Evolutionary conservation across 2,888 invertebrate genomes (phyloP).

Genomic region (Cosmopolites sordidus): DNA sequence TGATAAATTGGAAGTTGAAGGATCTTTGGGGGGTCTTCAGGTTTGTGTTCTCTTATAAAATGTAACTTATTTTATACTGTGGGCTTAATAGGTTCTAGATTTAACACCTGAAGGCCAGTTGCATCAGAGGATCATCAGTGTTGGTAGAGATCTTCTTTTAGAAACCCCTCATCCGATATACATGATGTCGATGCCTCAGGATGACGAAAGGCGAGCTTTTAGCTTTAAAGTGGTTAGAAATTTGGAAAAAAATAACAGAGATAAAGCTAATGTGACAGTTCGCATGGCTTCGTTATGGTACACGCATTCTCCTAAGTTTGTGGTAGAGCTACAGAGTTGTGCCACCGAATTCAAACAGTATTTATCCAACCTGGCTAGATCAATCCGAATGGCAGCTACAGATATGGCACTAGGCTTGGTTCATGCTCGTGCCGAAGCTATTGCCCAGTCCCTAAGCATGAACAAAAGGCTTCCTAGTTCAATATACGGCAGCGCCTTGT

Average conservation of each 20-base stretch:
- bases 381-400: constrained; percentile 85
- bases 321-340: constrained; percentile 82
- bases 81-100: constrained; percentile 74
- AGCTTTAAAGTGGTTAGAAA: constrained; percentile 52
- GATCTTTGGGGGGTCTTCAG: constrained; percentile 89
- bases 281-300: constrained; percentile 90
- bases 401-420: constrained; percentile 91
- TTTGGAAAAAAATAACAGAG: constrained; percentile 31
- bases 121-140: constrained; percentile 81
- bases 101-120: constrained; percentile 78
- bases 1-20: constrained; percentile 62
- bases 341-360: constrained; percentile 88
- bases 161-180: constrained; percentile 49
- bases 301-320: constrained; percentile 83
- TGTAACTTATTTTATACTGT: constrained; percentile 3
- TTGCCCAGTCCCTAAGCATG: constrained; percentile 56
- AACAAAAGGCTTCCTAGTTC: constrained; percentile 53
- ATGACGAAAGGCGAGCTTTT: constrained; percentile 49
- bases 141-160: constrained; percentile 70
- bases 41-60: constrained; percentile 6
- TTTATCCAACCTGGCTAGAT: constrained; percentile 71
- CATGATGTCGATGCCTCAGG: constrained; percentile 42
- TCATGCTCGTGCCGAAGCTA: constrained; percentile 61
- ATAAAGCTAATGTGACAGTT: constrained; percentile 46
- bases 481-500: constrained; percentile 45